Base-by-base conservation (phyloP, 2,113 vertebrate genomes). In the Elachura formosa region DNA sequence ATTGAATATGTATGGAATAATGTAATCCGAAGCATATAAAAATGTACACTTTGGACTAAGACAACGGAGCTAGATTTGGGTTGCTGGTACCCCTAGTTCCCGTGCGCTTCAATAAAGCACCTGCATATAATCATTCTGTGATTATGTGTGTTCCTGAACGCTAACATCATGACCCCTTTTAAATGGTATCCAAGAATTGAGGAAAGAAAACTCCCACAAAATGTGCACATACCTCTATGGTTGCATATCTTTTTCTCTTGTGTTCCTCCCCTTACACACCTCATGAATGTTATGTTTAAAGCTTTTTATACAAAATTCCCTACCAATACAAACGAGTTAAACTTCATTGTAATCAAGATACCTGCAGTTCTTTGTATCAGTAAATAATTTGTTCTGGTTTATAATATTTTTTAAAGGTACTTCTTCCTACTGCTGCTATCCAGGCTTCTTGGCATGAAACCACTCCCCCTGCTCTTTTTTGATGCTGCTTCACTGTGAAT, bases 201-300 rank as follows among this genome's bases (percentile, higher is more conserved):
- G 40, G 31, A 81, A 82, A 89, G 41, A 66, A 89, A 81, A 28
- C 3, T 3, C 9, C 6, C 33, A 48, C 25, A 45, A 20, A 59
- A 84, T 9, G 20, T 56, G 20, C 29, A 45, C 5, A 16, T 13
- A 17, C 8, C 24, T 58, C 56, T 91, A 76, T 38, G 12, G 6
- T 52, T 52, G 4, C 1, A 1, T 0, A 0, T 34, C 4, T 40
- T 81, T 62, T 89, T 51, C 13, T 84, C 33, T 81, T 40, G 14
- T 5, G 12, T 78, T 85, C 26, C 18, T 84, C 13, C 14, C 4
- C 3, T 62, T 0, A 0, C 31, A 24, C 55, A 23, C 6, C 12
- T 77, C 33, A 28, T 21, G 3, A 2, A 4, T 46, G 10, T 11
- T 36, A 34, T 8, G 8, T 16, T 52, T 4, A 43, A 84, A 23